These are phyloP conservation scores for Panthera leo DNA, from an alignment of 2,113 vertebrate genomes.

Conservation along the genomic window DNA sequence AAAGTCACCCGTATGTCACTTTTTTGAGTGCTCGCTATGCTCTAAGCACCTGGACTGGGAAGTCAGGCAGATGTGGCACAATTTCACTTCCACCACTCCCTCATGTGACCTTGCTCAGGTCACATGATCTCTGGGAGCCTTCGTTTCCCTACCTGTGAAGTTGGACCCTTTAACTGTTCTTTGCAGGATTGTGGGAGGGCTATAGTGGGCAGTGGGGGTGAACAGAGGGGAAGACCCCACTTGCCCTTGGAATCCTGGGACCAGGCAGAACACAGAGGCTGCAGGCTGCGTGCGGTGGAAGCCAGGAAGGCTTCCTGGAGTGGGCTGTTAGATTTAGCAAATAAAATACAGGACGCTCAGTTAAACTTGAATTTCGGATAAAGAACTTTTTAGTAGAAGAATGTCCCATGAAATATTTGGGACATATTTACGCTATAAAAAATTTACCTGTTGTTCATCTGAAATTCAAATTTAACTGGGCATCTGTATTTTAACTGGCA, in stretches of 20 bases:
- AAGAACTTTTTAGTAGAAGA: not conserved
- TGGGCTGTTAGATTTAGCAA: not conserved
- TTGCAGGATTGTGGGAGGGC: not conserved
- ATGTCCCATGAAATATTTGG: not conserved
- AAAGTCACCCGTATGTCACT: not conserved
- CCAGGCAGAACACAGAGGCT: not conserved
- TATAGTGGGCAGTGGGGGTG: not conserved
- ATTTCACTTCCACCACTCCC: not conserved
- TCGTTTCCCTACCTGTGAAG: not conserved
- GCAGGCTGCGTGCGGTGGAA: not conserved
- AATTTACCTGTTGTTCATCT: not conserved
- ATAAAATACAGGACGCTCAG: not conserved
- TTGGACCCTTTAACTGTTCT: not conserved
- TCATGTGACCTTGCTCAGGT: not conserved
- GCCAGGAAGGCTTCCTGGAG: not conserved
- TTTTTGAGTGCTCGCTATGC: not conserved
- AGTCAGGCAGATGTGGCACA: not conserved
- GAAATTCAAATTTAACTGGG: not conserved
- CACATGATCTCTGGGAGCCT: not conserved
- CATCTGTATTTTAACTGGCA: not conserved
- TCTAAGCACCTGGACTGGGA: not conserved
- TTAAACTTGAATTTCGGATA: not conserved
- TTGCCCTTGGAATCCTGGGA: not conserved
- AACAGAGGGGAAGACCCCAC: not conserved
- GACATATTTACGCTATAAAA: not conserved